Percentiles rank a stretch among this genome's conserved stretches.
Evolutionary conservation across 2,113 vertebrate species (phyloP).

Genomic region (Calidris pugnax): DNA sequence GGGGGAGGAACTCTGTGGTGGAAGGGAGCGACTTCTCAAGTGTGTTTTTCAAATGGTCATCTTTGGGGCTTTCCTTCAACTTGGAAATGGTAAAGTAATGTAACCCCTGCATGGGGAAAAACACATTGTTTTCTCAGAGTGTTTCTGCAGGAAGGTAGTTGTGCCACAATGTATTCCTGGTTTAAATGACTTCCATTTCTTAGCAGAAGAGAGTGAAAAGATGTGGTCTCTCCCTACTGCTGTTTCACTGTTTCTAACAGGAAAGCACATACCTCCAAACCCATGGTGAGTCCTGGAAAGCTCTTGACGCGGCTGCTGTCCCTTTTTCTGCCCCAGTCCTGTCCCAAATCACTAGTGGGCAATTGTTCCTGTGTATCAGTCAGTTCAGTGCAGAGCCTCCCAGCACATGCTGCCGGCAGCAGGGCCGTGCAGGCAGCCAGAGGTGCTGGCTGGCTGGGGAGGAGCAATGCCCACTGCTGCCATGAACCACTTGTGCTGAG

Average conservation of each 20-base stretch:
- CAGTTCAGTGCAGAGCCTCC: not conserved
- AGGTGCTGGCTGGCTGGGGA: not conserved
- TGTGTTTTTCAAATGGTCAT: not conserved
- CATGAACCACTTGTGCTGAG: not conserved
- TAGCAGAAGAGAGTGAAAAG: not conserved
- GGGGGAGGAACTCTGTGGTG: not conserved
- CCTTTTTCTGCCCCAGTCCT: not conserved
- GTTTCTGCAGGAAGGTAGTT: not conserved
- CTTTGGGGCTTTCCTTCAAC: not conserved
- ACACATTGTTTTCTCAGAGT: not conserved
- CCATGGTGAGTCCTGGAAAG: not conserved
- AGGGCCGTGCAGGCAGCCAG: not conserved
- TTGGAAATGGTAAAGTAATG: not conserved
- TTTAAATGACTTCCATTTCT: not conserved
- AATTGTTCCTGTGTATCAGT: not conserved
- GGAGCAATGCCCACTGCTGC: rapidly evolving
- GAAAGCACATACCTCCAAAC: not conserved
- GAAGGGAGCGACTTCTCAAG: not conserved
- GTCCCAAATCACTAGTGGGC: not conserved
- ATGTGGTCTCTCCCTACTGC: rapidly evolving
- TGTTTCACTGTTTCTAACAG: not conserved
- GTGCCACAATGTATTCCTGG: not conserved
- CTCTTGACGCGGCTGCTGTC: not conserved
- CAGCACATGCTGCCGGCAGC: not conserved
- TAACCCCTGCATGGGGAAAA: not conserved